A percentile compares a stretch with the other conserved stretches of the same genome.
phyloP scores from a whole-genome alignment of 2,888 invertebrate species.

The Leptopilina drosophilae region DNA sequence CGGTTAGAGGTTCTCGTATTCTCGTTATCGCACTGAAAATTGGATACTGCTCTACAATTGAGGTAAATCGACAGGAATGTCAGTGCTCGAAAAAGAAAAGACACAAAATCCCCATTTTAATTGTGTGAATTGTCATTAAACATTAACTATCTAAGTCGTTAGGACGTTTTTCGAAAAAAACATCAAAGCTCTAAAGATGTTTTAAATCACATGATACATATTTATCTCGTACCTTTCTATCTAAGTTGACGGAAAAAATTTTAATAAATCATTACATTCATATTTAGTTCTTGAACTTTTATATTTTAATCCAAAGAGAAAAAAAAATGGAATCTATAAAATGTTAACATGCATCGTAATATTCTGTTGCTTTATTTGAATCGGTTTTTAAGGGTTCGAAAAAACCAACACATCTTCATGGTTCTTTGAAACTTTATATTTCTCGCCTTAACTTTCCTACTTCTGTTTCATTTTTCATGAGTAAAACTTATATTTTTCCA shows the following conservation, averaged over 20 bases:
- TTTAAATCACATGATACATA: too few species aligned
- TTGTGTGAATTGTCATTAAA: not conserved
- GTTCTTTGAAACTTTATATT: constrained; percentile 26
- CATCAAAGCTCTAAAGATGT: too few species aligned
- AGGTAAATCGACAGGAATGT: not conserved
- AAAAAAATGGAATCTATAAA: not conserved
- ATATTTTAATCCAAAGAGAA: too few species aligned
- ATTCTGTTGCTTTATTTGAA: not conserved
- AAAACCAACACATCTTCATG: constrained; percentile 4
- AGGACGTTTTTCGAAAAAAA: too few species aligned
- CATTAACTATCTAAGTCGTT: too few species aligned
- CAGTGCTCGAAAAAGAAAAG: not conserved
- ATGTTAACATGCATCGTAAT: not conserved
- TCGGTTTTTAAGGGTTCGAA: constrained; percentile 10
- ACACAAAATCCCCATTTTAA: not conserved
- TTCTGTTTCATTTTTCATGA: constrained; percentile 40
- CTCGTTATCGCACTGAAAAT: constrained; percentile 32
- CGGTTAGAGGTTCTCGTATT: constrained; percentile 22
- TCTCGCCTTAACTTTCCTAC: constrained; percentile 25
- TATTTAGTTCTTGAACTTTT: not conserved
- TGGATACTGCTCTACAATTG: constrained; percentile 18
- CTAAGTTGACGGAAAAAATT: too few species aligned
- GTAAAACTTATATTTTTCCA: constrained; percentile 33
- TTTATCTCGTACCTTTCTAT: too few species aligned
- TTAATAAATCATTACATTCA: not conserved